A percentile compares a stretch with the other conserved stretches of the same genome.
These are phyloP conservation scores for Etia nguti DNA, from an alignment of 2,113 vertebrate species.

Conservation along the genomic window DNA sequence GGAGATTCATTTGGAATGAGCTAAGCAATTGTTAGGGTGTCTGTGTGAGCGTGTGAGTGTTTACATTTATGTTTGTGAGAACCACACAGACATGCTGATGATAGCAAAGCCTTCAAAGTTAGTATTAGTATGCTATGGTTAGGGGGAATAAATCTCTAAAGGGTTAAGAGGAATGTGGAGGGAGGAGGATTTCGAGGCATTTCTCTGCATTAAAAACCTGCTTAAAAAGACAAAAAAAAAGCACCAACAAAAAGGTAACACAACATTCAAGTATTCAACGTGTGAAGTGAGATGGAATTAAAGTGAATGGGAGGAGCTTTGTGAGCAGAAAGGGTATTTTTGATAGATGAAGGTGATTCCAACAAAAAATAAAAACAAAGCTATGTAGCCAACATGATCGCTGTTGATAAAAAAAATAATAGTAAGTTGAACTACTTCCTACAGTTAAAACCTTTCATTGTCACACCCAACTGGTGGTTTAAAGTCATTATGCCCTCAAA, in stretches of 20 bases:
- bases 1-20: conserved; percentile 28
- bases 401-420: background rate
- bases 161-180: background rate
- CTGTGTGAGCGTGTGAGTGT: background rate
- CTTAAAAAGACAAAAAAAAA: conserved; percentile 55
- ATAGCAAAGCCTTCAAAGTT: background rate
- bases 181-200: background rate
- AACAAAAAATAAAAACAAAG: background rate
- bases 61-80: background rate
- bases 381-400: background rate
- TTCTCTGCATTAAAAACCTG: conserved; percentile 61
- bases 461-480: background rate
- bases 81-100: conserved; percentile 36
- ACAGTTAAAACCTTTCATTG: background rate
- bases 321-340: background rate
- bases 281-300: background rate
- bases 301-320: background rate
- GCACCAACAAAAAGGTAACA: conserved; percentile 40
- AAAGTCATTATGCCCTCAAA: background rate
- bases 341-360: background rate
- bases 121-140: conserved; percentile 34
- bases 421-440: background rate
- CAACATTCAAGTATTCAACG: conserved; percentile 19
- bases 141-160: background rate
- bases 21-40: conserved; percentile 5